Conservation (phyloP, 2,797 vertebrate genomes). For the Chiroxiphia lanceolata region DNA sequence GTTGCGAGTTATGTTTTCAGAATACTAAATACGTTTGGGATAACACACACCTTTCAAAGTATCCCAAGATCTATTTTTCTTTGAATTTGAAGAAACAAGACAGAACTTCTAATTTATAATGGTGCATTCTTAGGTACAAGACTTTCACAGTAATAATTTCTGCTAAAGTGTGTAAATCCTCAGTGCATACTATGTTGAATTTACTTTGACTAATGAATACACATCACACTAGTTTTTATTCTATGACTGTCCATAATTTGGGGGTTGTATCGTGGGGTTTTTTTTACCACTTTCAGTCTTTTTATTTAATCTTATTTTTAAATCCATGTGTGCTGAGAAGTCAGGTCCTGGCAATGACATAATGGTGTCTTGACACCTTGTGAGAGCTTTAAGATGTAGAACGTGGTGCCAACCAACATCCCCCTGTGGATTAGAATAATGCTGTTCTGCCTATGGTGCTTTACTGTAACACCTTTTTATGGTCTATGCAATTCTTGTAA, state of each 20-base stretch:
- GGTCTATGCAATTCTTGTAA: slow-evolving; percentile 53
- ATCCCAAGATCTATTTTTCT: not conserved
- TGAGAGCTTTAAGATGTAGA: not conserved
- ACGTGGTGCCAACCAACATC: not conserved
- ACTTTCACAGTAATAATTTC: not conserved
- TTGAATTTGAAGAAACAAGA: not conserved
- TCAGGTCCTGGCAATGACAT: not conserved
- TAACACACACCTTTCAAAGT: not conserved
- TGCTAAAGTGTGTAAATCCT: not conserved
- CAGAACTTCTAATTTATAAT: not conserved
- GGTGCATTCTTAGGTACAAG: not conserved
- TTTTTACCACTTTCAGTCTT: not conserved
- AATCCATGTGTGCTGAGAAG: not conserved
- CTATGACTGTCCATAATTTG: not conserved
- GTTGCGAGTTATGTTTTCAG: not conserved
- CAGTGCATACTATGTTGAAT: not conserved
- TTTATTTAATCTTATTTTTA: not conserved
- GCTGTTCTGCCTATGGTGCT: not conserved
- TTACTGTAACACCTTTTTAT: slow-evolving; percentile 56
- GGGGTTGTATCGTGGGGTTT: not conserved
- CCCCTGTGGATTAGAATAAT: not conserved
- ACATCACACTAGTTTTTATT: not conserved
- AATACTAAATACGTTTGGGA: not conserved
- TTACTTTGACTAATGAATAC: not conserved
- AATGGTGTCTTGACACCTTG: not conserved